Conservation (phyloP, 2,113 vertebrate genomes). For the Stercorarius parasiticus region DNA sequence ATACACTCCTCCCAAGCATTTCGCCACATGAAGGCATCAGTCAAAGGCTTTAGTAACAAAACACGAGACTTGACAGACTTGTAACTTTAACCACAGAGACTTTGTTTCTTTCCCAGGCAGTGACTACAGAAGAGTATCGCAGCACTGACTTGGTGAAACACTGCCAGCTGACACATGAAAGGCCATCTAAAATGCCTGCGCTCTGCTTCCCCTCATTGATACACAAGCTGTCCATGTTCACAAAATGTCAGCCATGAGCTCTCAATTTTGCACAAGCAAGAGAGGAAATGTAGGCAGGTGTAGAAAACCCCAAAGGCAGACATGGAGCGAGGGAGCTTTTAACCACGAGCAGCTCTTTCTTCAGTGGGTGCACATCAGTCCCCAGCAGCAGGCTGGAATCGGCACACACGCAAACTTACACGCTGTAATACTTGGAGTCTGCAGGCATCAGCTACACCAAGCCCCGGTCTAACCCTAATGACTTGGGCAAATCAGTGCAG, state of each 20-base stretch:
- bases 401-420: not conserved
- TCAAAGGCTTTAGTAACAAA: not conserved
- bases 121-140: accelerated
- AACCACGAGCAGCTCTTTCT: not conserved
- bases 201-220: not conserved
- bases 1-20: not conserved
- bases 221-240: not conserved
- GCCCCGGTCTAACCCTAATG: not conserved
- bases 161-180: not conserved
- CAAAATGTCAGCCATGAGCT: not conserved
- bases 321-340: not conserved
- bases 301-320: not conserved
- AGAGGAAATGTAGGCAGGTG: not conserved
- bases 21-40: not conserved
- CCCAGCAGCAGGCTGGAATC: not conserved
- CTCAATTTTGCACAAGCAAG: not conserved
- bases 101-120: not conserved
- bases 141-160: not conserved
- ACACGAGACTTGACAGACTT: not conserved
- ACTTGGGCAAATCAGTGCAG: not conserved
- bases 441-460: not conserved
- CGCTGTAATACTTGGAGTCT: not conserved
- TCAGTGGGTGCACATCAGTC: not conserved
- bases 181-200: not conserved
- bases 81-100: not conserved